Base-by-base conservation (phyloP, 2,797 vertebrate genomes). In the Coranthus polyacanthus region DNA sequence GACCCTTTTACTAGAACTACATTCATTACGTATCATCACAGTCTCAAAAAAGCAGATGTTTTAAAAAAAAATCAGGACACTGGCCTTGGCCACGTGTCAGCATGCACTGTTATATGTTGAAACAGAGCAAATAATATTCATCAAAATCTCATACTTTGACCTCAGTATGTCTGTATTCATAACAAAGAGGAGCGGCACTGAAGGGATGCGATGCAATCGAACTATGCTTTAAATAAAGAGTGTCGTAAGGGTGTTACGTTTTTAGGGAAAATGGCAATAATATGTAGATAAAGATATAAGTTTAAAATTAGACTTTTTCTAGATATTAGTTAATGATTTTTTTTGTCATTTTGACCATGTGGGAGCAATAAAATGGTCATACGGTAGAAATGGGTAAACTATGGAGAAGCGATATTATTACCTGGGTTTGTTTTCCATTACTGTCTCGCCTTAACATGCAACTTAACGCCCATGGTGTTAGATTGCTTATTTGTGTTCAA, bases 51-150 rank as follows among this genome's bases (percentile, higher is more conserved):
- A n/a, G n/a, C n/a, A n/a, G n/a, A n/a, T n/a, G n/a, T n/a, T n/a
- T n/a, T n/a, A n/a, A n/a, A n/a, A n/a, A n/a, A n/a, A n/a, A 45
- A 59, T 46, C 39, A 38, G 61, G 37, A 75, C 37, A 34, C 17
- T n/a, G n/a, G n/a, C n/a, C n/a, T n/a, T n/a, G n/a, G n/a, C n/a
- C n/a, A n/a, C n/a, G n/a, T n/a, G n/a, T 87, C 80, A 78, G 51
- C 46, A 15, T 71, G 80, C 59, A 72, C 59, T 55, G 78, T 47
- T 78, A 62, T 36, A 67, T 50, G 68, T 82, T 84, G 75, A 75
- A 68, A 50, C 9, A n/a, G n/a, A n/a, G n/a, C n/a, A n/a, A n/a
- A n/a, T n/a, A n/a, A n/a, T n/a, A 13, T 42, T 26, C 12, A 21
- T 18, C 50, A 44, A 37, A 61, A 68, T 62, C 32, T 46, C 52